Percentiles rank a stretch among this genome's conserved stretches.
Conservation (phyloP, 2,888 invertebrate genomes). For the Gari tellinella region DNA sequence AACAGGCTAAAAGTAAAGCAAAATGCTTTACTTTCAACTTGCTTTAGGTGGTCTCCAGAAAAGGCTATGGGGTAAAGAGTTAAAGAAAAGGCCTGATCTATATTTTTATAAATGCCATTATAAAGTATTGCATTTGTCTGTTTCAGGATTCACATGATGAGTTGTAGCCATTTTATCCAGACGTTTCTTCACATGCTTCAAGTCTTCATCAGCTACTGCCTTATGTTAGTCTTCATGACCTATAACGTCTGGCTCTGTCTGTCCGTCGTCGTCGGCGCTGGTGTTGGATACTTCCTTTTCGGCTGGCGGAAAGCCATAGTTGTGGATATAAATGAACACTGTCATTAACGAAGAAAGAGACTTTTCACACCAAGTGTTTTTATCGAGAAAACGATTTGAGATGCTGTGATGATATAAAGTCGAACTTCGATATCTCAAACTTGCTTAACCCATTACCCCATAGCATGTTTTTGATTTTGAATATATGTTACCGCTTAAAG, state of each 20-base stretch:
- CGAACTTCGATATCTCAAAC: too few species aligned
- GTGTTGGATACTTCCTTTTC: slow-evolving; percentile 96
- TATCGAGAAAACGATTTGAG: neutral
- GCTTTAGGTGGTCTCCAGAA: too few species aligned
- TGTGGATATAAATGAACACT: slow-evolving; percentile 97
- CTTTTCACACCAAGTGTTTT: neutral
- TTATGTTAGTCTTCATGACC: slow-evolving; percentile 99
- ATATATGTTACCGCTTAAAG: too few species aligned
- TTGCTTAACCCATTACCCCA: too few species aligned
- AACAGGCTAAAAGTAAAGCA: too few species aligned
- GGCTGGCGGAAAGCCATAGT: slow-evolving; percentile 96
- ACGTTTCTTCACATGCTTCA: slow-evolving; percentile 95
- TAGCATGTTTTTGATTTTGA: too few species aligned
- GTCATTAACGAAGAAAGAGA: slow-evolving; percentile 87
- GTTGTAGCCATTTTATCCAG: slow-evolving; percentile 93
- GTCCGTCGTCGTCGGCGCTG: slow-evolving; percentile 94
- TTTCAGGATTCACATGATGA: slow-evolving; percentile 89
- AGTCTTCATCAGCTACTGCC: slow-evolving; percentile 95
- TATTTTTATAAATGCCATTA: too few species aligned
- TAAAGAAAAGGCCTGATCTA: too few species aligned
- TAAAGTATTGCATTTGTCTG: too few species aligned
- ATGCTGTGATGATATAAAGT: too few species aligned
- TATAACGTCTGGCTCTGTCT: slow-evolving; percentile 97
- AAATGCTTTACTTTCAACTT: too few species aligned
- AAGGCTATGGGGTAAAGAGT: too few species aligned